These are phyloP conservation scores for Clarias pachynema DNA, from an alignment of 2,797 vertebrate genomes.

Conservation along the genomic window DNA sequence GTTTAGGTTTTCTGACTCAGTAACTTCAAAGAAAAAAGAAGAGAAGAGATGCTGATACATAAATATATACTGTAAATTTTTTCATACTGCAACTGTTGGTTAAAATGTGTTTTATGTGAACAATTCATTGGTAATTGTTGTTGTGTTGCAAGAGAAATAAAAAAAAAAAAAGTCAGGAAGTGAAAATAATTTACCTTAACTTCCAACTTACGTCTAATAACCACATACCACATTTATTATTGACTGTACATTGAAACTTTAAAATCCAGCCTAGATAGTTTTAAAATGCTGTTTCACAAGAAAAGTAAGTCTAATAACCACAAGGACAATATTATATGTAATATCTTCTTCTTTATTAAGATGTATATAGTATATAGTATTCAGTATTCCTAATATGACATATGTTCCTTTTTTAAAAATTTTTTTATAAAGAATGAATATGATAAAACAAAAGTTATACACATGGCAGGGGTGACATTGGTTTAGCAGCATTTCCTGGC, in stretches of 20 bases:
- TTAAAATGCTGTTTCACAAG: neutral
- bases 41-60: neutral
- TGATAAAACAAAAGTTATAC: slow-evolving; percentile 1
- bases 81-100: neutral
- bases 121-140: neutral
- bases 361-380: neutral
- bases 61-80: too few species aligned
- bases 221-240: too few species aligned
- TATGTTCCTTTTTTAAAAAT: neutral
- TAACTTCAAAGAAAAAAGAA: neutral
- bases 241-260: neutral
- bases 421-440: too few species aligned
- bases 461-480: slow-evolving; percentile 44
- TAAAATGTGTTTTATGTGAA: neutral
- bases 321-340: neutral
- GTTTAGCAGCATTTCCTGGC: slow-evolving; percentile 51
- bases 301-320: neutral
- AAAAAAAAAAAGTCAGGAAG: neutral
- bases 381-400: neutral
- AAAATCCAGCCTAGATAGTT: neutral
- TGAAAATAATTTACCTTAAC: neutral
- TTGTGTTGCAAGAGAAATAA: neutral
- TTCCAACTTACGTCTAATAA: too few species aligned
- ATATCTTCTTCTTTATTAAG: neutral
- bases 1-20: neutral